Percentiles rank a stretch among this genome's conserved stretches.
phyloP scores from a whole-genome alignment of 2,113 vertebrate genomes.

The Gnathonemus echidnorhynchus region DNA sequence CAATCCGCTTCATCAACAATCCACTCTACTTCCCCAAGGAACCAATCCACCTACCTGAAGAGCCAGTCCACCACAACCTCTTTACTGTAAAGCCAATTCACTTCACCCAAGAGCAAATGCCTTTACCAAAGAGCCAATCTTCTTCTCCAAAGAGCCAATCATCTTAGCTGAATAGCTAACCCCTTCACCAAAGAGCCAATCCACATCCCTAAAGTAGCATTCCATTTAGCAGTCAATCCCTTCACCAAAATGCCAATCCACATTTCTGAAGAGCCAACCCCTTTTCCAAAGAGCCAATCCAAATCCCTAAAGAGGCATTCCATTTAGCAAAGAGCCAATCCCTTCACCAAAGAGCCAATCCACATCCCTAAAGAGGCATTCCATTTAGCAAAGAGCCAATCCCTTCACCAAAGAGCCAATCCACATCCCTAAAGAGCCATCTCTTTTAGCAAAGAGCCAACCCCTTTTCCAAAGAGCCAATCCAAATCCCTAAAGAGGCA shows the following conservation, averaged over 20 bases:
- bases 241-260: too few relatives aligned
- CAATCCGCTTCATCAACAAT: background rate
- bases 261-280: too few relatives aligned
- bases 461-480: too few relatives aligned
- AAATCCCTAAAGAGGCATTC: too few relatives aligned
- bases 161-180: background rate
- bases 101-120: background rate
- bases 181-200: too few relatives aligned
- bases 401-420: too few relatives aligned
- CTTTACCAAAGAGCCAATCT: background rate
- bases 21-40: background rate
- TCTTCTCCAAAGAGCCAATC: background rate
- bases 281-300: too few relatives aligned
- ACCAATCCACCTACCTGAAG: background rate
- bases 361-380: background rate
- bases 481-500: too few relatives aligned
- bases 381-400: too few relatives aligned
- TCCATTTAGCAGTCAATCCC: too few relatives aligned
- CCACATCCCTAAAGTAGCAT: too few relatives aligned
- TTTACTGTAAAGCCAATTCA: background rate
- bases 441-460: too few relatives aligned
- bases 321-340: background rate
- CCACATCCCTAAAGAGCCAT: background rate
- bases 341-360: background rate
- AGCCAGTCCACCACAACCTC: background rate